Percentiles rank a stretch among this genome's conserved stretches.
Evolutionary conservation across 2,113 vertebrate species (phyloP).

Genomic region (Tragelaphus imberbis): DNA sequence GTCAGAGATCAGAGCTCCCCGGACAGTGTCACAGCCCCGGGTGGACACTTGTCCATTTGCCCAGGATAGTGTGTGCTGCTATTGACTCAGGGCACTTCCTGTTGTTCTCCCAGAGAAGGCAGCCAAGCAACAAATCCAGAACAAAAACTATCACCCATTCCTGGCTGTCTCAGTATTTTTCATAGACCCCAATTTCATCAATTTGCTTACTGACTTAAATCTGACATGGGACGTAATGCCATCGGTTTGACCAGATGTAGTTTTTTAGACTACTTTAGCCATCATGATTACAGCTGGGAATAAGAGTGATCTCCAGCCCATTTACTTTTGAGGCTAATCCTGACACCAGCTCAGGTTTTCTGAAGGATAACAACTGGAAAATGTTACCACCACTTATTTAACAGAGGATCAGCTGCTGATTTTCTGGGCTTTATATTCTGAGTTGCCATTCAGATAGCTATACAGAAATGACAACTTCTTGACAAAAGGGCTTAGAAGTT

Average conservation of each 20-base stretch:
- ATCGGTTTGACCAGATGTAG: background rate
- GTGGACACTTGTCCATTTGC: background rate
- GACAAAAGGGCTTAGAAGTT: background rate
- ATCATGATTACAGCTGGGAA: background rate
- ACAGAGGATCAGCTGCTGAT: background rate
- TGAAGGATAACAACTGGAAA: background rate
- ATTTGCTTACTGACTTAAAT: background rate
- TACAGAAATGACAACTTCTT: background rate
- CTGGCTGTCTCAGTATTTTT: background rate
- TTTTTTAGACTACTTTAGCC: background rate
- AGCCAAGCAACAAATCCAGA: constrained; percentile 7
- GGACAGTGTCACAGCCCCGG: background rate
- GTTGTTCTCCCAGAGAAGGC: background rate
- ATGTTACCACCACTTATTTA: background rate
- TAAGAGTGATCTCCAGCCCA: background rate
- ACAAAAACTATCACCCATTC: background rate
- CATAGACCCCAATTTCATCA: background rate
- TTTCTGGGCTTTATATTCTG: background rate
- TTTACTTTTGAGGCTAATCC: background rate
- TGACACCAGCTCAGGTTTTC: background rate
- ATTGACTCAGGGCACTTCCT: background rate
- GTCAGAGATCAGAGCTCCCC: background rate
- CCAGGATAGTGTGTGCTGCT: constrained; percentile 12
- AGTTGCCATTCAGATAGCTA: background rate
- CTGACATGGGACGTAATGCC: background rate